phyloP scores from a whole-genome alignment of 2,113 vertebrate genomes.

The Gopherus flavomarginatus region DNA sequence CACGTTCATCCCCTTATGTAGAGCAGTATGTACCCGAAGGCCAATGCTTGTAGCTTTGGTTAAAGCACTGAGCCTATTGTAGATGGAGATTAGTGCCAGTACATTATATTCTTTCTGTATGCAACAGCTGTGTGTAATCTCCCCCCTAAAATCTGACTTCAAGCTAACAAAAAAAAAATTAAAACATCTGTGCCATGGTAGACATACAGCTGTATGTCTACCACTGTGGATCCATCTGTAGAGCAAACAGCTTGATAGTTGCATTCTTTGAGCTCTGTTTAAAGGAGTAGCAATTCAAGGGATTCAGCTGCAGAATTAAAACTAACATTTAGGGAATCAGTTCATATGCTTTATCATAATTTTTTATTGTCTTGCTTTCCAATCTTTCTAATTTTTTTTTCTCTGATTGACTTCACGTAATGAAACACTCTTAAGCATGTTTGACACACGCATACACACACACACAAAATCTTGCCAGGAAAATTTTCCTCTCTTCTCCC shows the following conservation, averaged over 20 bases:
- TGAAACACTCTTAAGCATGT: neutral
- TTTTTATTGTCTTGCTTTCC: neutral
- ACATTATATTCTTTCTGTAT: neutral
- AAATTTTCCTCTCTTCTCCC: neutral
- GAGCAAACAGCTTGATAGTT: fast-evolving
- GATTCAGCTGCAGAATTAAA: neutral
- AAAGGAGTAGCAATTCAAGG: neutral
- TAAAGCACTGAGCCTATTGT: neutral
- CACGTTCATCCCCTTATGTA: slow-evolving; percentile 21
- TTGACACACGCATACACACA: neutral
- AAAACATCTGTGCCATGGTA: slow-evolving; percentile 34
- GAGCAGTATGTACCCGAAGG: slow-evolving; percentile 19
- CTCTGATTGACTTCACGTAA: neutral
- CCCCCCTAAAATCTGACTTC: slow-evolving; percentile 31
- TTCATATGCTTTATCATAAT: slow-evolving; percentile 1
- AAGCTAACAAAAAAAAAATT: slow-evolving; percentile 10
- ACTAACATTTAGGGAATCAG: neutral
- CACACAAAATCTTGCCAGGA: neutral
- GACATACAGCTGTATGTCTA: slow-evolving; percentile 38
- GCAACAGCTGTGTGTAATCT: slow-evolving; percentile 54
- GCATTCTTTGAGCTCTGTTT: neutral
- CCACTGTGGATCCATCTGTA: neutral
- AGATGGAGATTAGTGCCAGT: neutral
- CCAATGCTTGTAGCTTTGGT: neutral
- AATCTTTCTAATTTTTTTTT: neutral